Evolutionary conservation across 2,797 vertebrate genomes (phyloP).

Genomic region (Notamacropus eugenii): DNA sequence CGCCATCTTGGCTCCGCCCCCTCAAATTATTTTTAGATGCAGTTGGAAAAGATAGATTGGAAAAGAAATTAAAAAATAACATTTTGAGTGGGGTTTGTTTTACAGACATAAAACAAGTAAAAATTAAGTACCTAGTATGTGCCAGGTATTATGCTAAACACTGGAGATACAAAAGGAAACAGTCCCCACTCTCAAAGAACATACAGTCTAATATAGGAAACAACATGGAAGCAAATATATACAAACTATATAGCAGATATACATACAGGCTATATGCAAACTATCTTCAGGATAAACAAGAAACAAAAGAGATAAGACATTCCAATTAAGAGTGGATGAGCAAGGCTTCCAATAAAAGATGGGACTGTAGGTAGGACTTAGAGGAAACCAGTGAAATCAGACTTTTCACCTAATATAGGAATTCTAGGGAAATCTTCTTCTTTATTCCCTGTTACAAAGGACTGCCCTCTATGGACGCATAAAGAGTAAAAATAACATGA

Average conservation of each 20-base stretch:
- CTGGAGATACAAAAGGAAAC: not conserved
- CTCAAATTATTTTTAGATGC: not conserved
- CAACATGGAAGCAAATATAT: not conserved
- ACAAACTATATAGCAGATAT: not conserved
- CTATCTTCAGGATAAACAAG: not conserved
- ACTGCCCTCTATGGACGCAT: not conserved
- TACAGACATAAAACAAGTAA: not conserved
- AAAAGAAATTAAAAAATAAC: not conserved
- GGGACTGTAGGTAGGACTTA: not conserved
- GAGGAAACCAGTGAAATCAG: not conserved
- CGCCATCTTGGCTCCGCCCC: too few species aligned
- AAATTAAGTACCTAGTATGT: not conserved
- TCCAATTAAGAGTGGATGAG: not conserved
- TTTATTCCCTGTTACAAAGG: not conserved
- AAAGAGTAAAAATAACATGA: not conserved
- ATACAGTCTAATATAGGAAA: not conserved
- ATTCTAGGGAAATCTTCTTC: not conserved
- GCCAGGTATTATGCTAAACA: not conserved
- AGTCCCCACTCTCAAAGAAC: not conserved
- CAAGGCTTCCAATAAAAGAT: not conserved
- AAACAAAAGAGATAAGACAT: not conserved
- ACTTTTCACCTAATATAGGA: not conserved
- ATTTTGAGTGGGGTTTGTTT: not conserved
- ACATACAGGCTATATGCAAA: not conserved
- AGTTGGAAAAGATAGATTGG: not conserved